Base-by-base conservation (phyloP, 2,113 vertebrate genomes). In the Larimichthys polyactis region DNA sequence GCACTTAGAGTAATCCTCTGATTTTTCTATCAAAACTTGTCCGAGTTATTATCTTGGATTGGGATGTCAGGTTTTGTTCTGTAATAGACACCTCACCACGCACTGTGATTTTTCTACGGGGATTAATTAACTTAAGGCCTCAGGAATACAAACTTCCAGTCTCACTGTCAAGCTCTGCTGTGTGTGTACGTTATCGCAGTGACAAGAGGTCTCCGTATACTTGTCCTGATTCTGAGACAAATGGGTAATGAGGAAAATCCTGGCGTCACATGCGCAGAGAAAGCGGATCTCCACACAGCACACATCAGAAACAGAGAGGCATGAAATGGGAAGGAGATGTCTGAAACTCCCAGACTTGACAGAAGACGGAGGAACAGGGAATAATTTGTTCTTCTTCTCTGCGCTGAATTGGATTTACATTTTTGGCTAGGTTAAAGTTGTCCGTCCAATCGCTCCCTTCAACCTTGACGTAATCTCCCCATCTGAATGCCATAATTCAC, bases 351-450 rank as follows among this genome's bases (percentile, higher is more conserved):
- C 55, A 77, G 82, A 87, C 84, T 85, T 89, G 81, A 91, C 87
- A 70, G 77, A 89, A 75, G 71, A 80, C 79, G 29, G 84, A 60
- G 77, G 63, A 83, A 78, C 14, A 40, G 74, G 69, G 86, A 68
- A 85, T 92, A 87, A 90, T 91, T 92, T 83, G 79, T 90, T 91
- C 87, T 58, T 81, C 85, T 89, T 91, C 89, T 91, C 85, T 85
- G 82, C 22, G 40, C 85, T 86, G 91, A 92, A 92, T 90, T 92
- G 82, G 87, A 94, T 94, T 94, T 94, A 89, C 90, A 92, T 92
- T 90, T 69, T 80, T 80, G 77, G 82, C 80, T 79, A 63, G 90
- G 84, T 93, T 86, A 83, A 94, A 90, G 93, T 90, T 94, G 92
- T 92, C 90, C 71, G 54, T 89, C 88, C 91, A 90, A 91, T 89